Conservation (phyloP, 1,140 invertebrate genomes). For the Leptinotarsa defecta region DNA sequence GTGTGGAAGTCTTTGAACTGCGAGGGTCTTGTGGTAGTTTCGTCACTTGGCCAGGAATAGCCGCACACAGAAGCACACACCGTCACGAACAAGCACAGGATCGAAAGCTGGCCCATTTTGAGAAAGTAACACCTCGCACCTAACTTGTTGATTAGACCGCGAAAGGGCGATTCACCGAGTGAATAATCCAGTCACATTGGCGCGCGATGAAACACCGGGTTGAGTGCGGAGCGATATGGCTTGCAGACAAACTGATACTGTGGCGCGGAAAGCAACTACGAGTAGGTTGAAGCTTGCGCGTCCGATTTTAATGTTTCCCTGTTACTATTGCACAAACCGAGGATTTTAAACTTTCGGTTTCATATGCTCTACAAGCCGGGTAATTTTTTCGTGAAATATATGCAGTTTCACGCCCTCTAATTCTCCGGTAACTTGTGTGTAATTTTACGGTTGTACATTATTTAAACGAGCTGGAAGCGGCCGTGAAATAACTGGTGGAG, state of each 20-base stretch:
- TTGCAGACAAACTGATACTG: conserved; percentile 44
- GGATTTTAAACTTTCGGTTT: conserved; percentile 24
- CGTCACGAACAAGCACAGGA: conserved; percentile 28
- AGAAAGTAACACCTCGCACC: neutral
- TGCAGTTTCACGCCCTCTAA: conserved; percentile 15
- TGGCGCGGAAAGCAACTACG: conserved; percentile 35
- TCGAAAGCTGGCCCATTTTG: conserved; percentile 31
- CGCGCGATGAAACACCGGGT: conserved; percentile 10
- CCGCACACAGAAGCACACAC: conserved; percentile 38
- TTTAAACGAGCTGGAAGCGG: neutral
- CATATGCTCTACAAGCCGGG: neutral
- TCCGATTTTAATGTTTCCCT: conserved; percentile 20
- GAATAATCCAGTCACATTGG: neutral
- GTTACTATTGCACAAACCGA: conserved; percentile 10
- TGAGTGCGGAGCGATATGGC: conserved; percentile 35
- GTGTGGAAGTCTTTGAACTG: conserved; percentile 63
- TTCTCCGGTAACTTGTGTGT: conserved; percentile 10
- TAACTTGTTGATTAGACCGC: conserved; percentile 23
- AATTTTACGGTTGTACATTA: conserved; percentile 15
- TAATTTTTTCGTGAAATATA: conserved; percentile 19
- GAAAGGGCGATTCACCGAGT: neutral
- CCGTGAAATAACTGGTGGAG: neutral
- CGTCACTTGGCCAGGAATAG: conserved; percentile 54
- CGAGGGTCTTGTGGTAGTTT: conserved; percentile 60
- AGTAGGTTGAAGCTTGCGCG: conserved; percentile 40